Base-by-base conservation (phyloP, 37 sponge, comb jelly and placozoan species). In the Axinella damicornis region DNA sequence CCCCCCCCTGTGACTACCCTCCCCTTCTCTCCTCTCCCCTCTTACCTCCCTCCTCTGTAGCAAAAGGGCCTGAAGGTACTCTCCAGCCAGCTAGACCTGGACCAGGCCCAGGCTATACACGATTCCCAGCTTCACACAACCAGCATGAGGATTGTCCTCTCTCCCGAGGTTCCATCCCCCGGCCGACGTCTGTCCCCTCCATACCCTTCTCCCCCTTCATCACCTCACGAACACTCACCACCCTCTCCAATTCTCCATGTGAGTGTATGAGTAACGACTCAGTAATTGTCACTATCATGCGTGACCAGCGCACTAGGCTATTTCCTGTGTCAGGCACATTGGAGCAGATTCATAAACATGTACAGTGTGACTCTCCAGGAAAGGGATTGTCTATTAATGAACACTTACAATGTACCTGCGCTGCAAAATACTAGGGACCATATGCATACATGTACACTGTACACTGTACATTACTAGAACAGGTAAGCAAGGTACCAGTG, bases 181-280 rank as follows among this genome's bases (percentile, higher is more conserved):
- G 30, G 70, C 37, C 82, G 58, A 13, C 79, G 14, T 57, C 67
- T 65, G 39, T 77, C 89, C 25, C 84, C 89, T 21, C 89, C 84
- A 0, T 67, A 27, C 39, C 39, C 77, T 38, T 79, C 83, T 46
- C 77, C 82, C 25, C 22, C 89, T 33, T 69, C 77, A 19, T 69
- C 74, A 6, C 74, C 74, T 16, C 69, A 83, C 6, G 74, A 76
- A 6, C 59, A 33, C 71, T 80, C 87, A 63, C 80, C 87, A 57
- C 70, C 78, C 67, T 25, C 69, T 38, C 39, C 71, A 69, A 30
- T 33, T 57, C 54, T 33, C 69, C 5, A 6, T 61, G 62, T 61
- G 11, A 61, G 62, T 46, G 9, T 46, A 9, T 46, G 9, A 12
- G 46, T 46, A 46, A 12, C 46, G 9, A 46, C 46, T 9, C 4